Conservation (phyloP, 2,797 vertebrate genomes). For the Channallabes apus region DNA sequence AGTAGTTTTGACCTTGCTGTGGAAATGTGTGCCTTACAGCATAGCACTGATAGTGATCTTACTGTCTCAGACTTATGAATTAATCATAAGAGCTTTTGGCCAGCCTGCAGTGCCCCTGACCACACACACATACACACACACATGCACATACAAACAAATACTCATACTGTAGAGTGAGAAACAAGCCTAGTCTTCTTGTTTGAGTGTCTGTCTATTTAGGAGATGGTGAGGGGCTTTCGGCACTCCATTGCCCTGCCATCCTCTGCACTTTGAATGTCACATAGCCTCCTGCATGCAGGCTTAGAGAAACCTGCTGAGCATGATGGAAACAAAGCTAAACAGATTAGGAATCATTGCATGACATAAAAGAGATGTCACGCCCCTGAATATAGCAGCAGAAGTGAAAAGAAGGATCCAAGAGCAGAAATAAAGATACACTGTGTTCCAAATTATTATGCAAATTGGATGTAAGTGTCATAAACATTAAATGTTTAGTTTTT, state of each 20-base stretch:
- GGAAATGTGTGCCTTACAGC: constrained; percentile 21
- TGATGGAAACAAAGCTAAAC: constrained; percentile 40
- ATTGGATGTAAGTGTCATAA: too few relatives aligned
- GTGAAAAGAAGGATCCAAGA: too few relatives aligned
- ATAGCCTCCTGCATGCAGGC: constrained; percentile 21
- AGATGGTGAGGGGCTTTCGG: constrained; percentile 10
- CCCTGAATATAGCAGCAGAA: too few relatives aligned
- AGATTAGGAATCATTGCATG: constrained; percentile 16
- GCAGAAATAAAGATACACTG: too few relatives aligned
- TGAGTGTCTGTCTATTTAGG: neutral
- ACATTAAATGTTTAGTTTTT: too few relatives aligned
- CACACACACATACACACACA: constrained; percentile 25
- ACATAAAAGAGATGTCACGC: neutral
- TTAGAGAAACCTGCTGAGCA: constrained; percentile 42
- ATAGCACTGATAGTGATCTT: constrained; percentile 34
- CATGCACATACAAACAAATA: constrained; percentile 23
- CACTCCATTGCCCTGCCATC: neutral
- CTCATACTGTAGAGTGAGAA: neutral
- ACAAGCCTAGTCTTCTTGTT: neutral
- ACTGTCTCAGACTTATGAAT: constrained; percentile 49
- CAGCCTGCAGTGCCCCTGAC: neutral
- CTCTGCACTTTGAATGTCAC: constrained; percentile 40
- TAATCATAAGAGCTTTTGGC: constrained; percentile 53
- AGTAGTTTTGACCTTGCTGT: constrained; percentile 31
- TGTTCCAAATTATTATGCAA: too few relatives aligned